Evolutionary conservation across 2,888 invertebrate genomes (phyloP).

Genomic region (Harmothoe impar): DNA sequence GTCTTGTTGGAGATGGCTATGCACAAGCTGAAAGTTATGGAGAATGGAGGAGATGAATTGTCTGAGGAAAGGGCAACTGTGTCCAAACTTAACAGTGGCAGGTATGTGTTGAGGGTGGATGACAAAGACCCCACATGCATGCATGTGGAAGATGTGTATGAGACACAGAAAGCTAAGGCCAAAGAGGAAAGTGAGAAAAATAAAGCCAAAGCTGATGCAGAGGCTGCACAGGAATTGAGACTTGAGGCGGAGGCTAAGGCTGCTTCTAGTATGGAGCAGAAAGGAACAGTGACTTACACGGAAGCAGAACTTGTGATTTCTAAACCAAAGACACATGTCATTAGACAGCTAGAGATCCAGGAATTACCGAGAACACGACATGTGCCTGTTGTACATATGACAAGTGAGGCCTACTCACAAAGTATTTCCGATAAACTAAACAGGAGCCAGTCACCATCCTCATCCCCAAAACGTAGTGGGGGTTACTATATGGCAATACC

Average conservation of each 20-base stretch:
- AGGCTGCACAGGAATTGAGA: not conserved
- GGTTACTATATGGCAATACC: too few relatives aligned
- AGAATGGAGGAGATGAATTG: not conserved
- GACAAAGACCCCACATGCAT: constrained; percentile 30
- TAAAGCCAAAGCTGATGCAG: not conserved
- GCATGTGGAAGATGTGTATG: constrained; percentile 49
- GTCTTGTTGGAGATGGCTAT: constrained; percentile 27
- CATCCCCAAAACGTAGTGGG: too few relatives aligned
- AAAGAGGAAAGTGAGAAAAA: not conserved
- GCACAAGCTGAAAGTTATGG: not conserved
- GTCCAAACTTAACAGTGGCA: not conserved
- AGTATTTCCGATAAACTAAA: not conserved
- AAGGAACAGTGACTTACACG: not conserved
- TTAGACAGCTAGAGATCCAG: not conserved
- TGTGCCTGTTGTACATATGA: constrained; percentile 30
- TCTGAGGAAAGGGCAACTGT: not conserved
- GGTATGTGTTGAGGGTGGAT: not conserved
- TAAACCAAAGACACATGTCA: not conserved
- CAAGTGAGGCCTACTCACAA: not conserved
- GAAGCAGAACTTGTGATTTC: not conserved
- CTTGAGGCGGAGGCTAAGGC: not conserved
- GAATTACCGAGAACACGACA: not conserved
- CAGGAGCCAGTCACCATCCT: too few relatives aligned
- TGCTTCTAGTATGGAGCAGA: not conserved
- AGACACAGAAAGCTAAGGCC: not conserved